Percentiles rank a stretch among this genome's conserved stretches.
These are phyloP conservation scores for Sphenopsis melanotis DNA, from an alignment of 2,797 vertebrate species.

Conservation along the genomic window DNA sequence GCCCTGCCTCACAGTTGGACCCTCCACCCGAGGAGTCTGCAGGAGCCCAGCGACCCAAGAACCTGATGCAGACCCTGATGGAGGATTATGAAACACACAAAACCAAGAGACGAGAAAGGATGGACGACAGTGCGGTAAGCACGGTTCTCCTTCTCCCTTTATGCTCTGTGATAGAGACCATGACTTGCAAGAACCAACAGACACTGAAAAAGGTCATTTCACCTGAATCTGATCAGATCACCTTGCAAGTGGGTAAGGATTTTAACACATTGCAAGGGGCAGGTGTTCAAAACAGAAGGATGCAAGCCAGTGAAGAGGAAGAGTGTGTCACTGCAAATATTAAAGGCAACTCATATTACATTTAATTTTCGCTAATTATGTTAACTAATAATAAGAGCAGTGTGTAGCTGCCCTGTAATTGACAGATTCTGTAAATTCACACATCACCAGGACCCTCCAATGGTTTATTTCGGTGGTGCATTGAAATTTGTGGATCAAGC, in stretches of 20 bases:
- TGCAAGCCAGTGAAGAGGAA: neutral
- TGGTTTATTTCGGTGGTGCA: neutral
- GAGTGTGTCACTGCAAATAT: neutral
- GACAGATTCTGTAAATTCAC: neutral
- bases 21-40: slow-evolving; percentile 83
- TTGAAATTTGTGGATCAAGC: neutral
- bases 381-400: neutral
- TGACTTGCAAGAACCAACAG: neutral
- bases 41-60: slow-evolving; percentile 87
- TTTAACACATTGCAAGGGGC: neutral
- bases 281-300: neutral
- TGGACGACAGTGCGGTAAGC: slow-evolving; percentile 95
- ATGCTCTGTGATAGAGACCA: neutral
- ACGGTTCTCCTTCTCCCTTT: neutral
- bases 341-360: neutral
- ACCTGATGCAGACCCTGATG: slow-evolving; percentile 97
- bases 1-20: slow-evolving; percentile 80
- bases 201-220: neutral
- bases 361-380: neutral
- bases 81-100: slow-evolving; percentile 97
- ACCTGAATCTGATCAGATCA: neutral
- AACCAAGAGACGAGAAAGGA: slow-evolving; percentile 90
- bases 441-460: neutral
- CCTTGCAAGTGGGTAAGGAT: neutral
- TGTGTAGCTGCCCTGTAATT: neutral